phyloP scores from a whole-genome alignment of 2,888 invertebrate species.

The Reticulitermes lucifugus region DNA sequence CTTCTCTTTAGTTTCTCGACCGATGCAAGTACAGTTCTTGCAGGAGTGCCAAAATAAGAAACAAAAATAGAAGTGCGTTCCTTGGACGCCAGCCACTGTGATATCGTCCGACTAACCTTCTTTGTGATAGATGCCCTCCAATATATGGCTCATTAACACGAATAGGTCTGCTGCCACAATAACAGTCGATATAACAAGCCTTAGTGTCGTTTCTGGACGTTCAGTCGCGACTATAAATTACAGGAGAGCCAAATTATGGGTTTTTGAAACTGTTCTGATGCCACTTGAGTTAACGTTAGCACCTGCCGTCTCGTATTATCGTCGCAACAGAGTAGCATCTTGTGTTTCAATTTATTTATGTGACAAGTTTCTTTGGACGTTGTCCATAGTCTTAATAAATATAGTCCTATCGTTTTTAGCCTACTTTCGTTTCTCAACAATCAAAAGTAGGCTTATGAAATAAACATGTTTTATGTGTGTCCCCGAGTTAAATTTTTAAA shows the following conservation, averaged over 20 bases:
- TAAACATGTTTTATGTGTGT: no score
- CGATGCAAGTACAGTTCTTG: neutral
- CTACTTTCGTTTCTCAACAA: no score
- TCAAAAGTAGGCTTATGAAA: no score
- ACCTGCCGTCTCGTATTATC: no score
- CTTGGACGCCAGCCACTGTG: neutral
- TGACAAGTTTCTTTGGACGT: no score
- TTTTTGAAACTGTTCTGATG: neutral
- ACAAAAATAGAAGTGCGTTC: neutral
- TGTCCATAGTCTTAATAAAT: no score
- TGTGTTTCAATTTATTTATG: no score
- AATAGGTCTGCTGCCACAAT: neutral
- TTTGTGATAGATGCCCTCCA: neutral
- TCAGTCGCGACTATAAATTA: neutral
- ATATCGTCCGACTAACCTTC: neutral
- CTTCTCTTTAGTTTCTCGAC: neutral
- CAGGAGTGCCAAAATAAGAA: neutral
- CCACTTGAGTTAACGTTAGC: neutral
- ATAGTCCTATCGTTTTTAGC: no score
- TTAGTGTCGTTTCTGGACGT: neutral
- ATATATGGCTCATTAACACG: slow-evolving; percentile 9
- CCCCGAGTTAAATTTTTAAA: no score
- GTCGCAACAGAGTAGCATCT: no score
- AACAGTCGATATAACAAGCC: neutral
- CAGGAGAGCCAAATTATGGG: neutral